Base-by-base conservation (phyloP, 2,113 vertebrate genomes). In the Psittacara wagleri region DNA sequence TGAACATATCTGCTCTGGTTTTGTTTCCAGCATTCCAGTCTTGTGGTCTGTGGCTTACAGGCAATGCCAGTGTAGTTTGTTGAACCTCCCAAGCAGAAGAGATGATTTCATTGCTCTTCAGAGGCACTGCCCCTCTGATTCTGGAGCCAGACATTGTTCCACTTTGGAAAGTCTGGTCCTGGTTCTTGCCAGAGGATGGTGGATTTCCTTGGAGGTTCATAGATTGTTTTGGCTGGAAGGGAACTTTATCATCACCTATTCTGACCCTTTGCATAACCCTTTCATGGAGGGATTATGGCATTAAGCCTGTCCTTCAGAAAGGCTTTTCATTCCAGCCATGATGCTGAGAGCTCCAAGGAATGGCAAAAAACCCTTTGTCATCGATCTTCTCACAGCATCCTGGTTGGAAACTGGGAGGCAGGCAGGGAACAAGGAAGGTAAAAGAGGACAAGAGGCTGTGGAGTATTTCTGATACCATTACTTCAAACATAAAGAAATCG, bases 81-180 rank as follows among this genome's bases (percentile, higher is more conserved):
- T 3, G 19, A 97, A 69, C 90, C 81, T 97, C 89, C 94, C 89
- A 92, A 49, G 87, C 93, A 95, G 89, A 79, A 89, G 70, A 85
- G 93, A 88, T 94, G 70, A 94, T 95, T 95, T 87, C 84, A 82
- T 44, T 68, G 91, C 59, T 54, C 77, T 91, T 94, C 62, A 61
- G 33, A 79, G 76, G 91, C 19, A 0, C 81, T 95, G 69, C 44
- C 62, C 64, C 2, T 3, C 29, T 2, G 0, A 29, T 83, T 55
- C 77, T 87, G 57, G 77, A 96, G 94, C 89, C 91, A 95, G 84
- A 37, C 91, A 90, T 90, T 92, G 87, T 95, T 95, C 35, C 31
- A 19, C 41, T 92, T 86, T 0, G 0, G 54, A 85, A 92, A 89
- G 74, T 64, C 81, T 96, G 52, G 52, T 85, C 75, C 44, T 55